Evolutionary conservation across 2,797 vertebrate species (phyloP).

Genomic region (Ptychadena robeensis): DNA sequence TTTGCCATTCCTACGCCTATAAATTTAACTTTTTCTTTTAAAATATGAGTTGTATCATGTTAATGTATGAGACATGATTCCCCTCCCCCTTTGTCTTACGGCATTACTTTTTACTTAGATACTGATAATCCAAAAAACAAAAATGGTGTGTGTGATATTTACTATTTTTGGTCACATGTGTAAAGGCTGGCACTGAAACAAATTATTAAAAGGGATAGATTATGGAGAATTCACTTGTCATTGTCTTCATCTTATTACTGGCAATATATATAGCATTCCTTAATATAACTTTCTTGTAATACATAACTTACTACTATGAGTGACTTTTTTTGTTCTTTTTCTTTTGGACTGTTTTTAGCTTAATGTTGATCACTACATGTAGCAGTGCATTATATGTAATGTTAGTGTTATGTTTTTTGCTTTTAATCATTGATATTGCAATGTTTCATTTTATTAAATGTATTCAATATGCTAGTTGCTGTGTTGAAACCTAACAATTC

Average conservation of each 20-base stretch:
- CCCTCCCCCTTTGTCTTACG: background rate
- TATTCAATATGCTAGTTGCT: slow-evolving; percentile 85
- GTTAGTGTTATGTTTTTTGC: slow-evolving; percentile 78
- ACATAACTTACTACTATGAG: slow-evolving; percentile 82
- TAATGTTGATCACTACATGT: slow-evolving; percentile 84
- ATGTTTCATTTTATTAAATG: slow-evolving; percentile 80
- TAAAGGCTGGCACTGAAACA: slow-evolving; percentile 1
- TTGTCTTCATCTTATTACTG: background rate
- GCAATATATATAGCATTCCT: slow-evolving; percentile 50
- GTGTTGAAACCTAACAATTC: slow-evolving; percentile 77
- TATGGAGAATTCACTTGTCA: background rate
- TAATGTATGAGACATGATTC: background rate
- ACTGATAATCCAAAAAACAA: slow-evolving; percentile 11
- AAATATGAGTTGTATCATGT: background rate
- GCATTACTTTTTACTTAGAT: background rate
- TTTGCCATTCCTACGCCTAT: background rate
- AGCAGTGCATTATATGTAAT: slow-evolving; percentile 83
- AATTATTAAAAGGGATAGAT: background rate
- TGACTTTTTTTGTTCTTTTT: slow-evolving; percentile 75
- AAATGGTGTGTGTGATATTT: background rate
- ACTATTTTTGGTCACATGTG: background rate
- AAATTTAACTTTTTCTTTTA: background rate
- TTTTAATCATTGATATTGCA: slow-evolving; percentile 82
- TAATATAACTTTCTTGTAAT: slow-evolving; percentile 68
- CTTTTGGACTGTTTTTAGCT: slow-evolving; percentile 65